Evolutionary conservation across 2,113 vertebrate genomes (phyloP).

Genomic region (Odontesthes bonariensis): DNA sequence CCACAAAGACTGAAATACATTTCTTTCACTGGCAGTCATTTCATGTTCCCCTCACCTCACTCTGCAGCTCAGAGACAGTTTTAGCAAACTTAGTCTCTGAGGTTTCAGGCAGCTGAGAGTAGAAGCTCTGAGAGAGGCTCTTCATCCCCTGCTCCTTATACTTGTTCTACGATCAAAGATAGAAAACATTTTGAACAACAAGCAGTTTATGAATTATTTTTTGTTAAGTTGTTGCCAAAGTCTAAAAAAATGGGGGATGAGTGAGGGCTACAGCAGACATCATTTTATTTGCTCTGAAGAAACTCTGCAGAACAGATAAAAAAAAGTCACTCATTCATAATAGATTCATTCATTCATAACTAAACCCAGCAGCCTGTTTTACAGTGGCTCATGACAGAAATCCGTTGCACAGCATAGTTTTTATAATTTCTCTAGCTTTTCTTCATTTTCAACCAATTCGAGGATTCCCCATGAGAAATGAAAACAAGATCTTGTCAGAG

Average conservation of each 20-base stretch:
- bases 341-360: neutral
- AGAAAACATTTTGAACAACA: neutral
- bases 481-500: too few relatives aligned
- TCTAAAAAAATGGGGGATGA: neutral
- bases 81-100: conserved; percentile 42
- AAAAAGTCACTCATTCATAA: too few relatives aligned
- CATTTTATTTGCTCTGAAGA: neutral
- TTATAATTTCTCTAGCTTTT: too few relatives aligned
- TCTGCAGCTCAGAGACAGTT: conserved; percentile 85
- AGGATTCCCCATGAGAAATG: too few relatives aligned
- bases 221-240: neutral
- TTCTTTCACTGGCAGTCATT: too few relatives aligned
- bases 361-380: neutral
- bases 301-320: neutral
- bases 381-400: too few relatives aligned
- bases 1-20: too few relatives aligned
- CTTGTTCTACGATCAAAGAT: conserved; percentile 43
- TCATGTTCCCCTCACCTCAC: conserved; percentile 79
- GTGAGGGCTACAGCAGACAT: neutral
- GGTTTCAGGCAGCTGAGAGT: conserved; percentile 65
- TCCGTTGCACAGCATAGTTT: too few relatives aligned
- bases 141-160: conserved; percentile 53
- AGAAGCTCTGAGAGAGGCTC: conserved; percentile 49
- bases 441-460: too few relatives aligned
- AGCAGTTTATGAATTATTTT: fast-evolving